phyloP scores from a whole-genome alignment of 2,797 vertebrate genomes.

The Crenichthys baileyi region DNA sequence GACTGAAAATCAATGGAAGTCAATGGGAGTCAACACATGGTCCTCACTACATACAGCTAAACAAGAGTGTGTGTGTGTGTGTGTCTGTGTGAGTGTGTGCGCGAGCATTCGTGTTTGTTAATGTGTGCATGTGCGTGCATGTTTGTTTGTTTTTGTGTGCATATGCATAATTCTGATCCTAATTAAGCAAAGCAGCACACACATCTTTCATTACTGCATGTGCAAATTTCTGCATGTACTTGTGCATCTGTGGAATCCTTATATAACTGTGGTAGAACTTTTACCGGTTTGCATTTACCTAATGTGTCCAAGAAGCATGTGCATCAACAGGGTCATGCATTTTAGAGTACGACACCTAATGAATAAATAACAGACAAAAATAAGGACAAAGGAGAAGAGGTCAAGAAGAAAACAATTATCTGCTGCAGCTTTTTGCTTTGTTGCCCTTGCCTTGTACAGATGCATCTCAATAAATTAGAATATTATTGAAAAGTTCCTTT shows the following conservation, averaged over 20 bases:
- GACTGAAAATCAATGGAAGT: too few relatives aligned
- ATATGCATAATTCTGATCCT: constrained; percentile 5
- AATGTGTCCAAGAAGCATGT: background rate
- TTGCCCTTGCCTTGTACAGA: background rate
- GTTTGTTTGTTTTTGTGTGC: constrained; percentile 10
- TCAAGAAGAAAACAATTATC: background rate
- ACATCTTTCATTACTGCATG: constrained; percentile 13
- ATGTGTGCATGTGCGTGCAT: background rate
- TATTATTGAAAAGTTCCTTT: too few relatives aligned
- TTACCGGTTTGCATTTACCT: constrained; percentile 7
- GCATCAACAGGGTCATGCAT: background rate
- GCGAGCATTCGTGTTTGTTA: too few relatives aligned
- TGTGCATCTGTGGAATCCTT: constrained; percentile 17
- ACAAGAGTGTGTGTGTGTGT: background rate
- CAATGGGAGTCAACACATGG: too few relatives aligned
- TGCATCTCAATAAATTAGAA: too few relatives aligned
- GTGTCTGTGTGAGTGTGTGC: background rate
- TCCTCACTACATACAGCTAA: too few relatives aligned
- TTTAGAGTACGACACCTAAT: background rate
- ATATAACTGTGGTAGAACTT: constrained; percentile 44
- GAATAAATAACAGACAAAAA: background rate
- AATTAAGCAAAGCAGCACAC: constrained; percentile 41
- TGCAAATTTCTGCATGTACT: background rate
- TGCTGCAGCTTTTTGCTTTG: background rate
- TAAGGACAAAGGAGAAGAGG: background rate